Base-by-base conservation (phyloP, 2,797 vertebrate species). In the Syngnathus rostellatus region DNA sequence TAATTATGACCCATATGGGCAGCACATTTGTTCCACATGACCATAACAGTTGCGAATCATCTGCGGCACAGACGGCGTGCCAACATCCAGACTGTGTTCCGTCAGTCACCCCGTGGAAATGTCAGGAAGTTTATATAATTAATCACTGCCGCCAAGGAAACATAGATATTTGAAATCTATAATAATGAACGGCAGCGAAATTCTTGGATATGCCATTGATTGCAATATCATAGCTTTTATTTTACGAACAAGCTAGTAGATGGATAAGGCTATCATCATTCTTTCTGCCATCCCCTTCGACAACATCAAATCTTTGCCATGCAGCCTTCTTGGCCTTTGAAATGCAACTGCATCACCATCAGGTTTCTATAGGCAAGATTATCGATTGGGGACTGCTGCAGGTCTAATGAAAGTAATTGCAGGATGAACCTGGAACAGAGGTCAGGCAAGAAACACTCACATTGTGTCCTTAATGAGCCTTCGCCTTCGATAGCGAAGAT, bases 391-490 rank as follows among this genome's bases (percentile, higher is more conserved):
- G 11, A 41, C 17, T 19, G 9, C 16, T 60, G 38, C 58, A 60
- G 38, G 58, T 40, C 8, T 60, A 17, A 61, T 40, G 12, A 61
- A 17, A 2, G 38, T 61, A 41, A 61, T 5, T 11, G 39, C n/a
- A 61, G 39, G 54, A 57, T 37, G 54, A 57, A 37, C 25, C 25
- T 17, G 23, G 25, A 57, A 16, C 54, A 37, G 54, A 57, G 54
- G 54, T 21, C 25, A 57, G 31, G 25, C 38, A 61, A 41, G 38
- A 10, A 61, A 61, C 8, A 23, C 37, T 59, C 17, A 19, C 8
- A 17, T 61, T 61, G 38, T 61, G 8, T n/a, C 59, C 6, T 40
- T 61, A 61, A 21, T 75, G 70, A 73, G 67, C 67, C 60, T 23
- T 5, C 53, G 71, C 68, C 7, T 17, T 9, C 54, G 54, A 31